Evolutionary conservation across 2,888 invertebrate genomes (phyloP), one percentile per base, ranked within the genome.

Genomic region (Alitta virens): DNA sequence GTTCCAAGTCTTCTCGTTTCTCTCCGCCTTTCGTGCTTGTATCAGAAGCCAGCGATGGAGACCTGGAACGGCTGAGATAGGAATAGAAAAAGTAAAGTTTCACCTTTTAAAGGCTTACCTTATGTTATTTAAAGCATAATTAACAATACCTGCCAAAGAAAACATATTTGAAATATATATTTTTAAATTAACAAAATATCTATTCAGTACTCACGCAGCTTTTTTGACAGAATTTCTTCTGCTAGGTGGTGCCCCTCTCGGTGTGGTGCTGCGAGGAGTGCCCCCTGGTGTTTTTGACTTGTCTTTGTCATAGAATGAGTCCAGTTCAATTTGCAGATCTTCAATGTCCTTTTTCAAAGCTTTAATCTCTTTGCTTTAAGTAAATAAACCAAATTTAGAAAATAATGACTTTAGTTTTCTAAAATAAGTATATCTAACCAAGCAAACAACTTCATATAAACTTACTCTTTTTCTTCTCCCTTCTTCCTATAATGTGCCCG

Each of bases 391-490:
- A 62, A 58, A 56, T 21, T 18, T 5, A 12, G 33, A 33, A 33
- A 33, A 33, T 33, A 33, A 33, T 7, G 33, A n/a, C 33, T 7
- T 33, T 5, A 33, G 33, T 7, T 12, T 33, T 33, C 7, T 12
- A 33, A 33, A 12, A 33, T 33, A 7, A 7, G 7, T 7, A 33
- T 12, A 33, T 5, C 33, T 33, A n/a, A n/a, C n/a, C n/a, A n/a
- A n/a, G n/a, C n/a, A n/a, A n/a, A n/a, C n/a, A n/a, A n/a, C n/a
- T n/a, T n/a, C n/a, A n/a, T n/a, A n/a, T n/a, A n/a, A 14, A 70
- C 75, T 70, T 66, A 77, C 77, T 75, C 74, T 58, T 72, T 67
- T 24, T 76, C 75, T 21, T 73, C 56, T 64, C 67, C 64, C 64
- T 74, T 71, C 55, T 70, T 71, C 60, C 73, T 70, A 64, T 73